A percentile compares a stretch with the other conserved stretches of the same genome.
phyloP scores from a whole-genome alignment of 1,140 invertebrate species.

The Microplitis mediator region DNA sequence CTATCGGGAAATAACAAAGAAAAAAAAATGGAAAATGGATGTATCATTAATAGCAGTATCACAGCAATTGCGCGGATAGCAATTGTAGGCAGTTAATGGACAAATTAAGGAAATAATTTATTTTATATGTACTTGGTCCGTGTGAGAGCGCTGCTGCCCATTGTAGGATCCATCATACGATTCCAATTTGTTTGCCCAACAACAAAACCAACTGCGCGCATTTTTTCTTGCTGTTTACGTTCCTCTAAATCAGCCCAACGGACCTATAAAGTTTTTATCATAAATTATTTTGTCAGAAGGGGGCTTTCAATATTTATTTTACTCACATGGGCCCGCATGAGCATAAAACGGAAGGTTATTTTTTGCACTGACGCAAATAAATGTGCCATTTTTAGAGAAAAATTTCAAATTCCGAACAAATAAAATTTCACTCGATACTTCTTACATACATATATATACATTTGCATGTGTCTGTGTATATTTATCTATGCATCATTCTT shows the following conservation, averaged over 20 bases:
- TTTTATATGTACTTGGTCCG: constrained; percentile 88
- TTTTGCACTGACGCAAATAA: too few species aligned
- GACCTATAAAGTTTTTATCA: constrained; percentile 69
- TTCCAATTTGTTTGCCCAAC: constrained; percentile 95
- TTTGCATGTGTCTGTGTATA: too few species aligned
- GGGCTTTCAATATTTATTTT: too few species aligned
- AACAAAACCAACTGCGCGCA: constrained; percentile 92
- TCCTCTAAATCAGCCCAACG: constrained; percentile 98
- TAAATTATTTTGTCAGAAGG: background rate
- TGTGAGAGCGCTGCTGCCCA: constrained; percentile 85
- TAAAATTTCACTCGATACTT: too few species aligned
- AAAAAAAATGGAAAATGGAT: background rate
- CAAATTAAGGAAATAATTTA: constrained; percentile 19
- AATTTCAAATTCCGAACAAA: too few species aligned
- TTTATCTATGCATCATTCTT: too few species aligned
- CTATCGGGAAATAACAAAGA: background rate
- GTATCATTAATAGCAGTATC: background rate
- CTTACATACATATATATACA: too few species aligned
- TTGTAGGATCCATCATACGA: constrained; percentile 90
- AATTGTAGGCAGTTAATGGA: background rate
- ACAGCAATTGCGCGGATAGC: background rate
- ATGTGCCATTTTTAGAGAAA: too few species aligned
- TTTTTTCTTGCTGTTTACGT: constrained; percentile 84
- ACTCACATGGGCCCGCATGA: too few species aligned
- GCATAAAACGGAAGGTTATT: too few species aligned